Conservation (phyloP, 1,140 invertebrate species). For the Macrobrachium nipponense region DNA sequence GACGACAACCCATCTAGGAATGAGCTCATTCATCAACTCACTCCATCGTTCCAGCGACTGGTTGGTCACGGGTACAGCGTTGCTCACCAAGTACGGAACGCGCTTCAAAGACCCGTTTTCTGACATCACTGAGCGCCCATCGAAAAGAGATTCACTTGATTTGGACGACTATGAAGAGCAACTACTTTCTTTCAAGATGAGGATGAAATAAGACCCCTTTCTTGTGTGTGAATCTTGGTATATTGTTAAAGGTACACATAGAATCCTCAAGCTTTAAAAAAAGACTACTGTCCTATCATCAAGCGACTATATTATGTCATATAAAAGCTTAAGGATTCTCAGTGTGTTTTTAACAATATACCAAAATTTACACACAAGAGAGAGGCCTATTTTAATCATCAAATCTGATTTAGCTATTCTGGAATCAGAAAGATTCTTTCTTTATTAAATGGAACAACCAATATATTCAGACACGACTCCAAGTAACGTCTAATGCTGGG, state of each 20-base stretch:
- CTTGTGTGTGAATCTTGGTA: not conserved
- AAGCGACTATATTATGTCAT: not conserved
- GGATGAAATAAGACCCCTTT: not conserved
- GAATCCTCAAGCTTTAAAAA: not conserved
- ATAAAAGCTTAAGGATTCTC: not conserved
- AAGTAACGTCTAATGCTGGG: not conserved
- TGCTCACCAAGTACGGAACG: constrained; percentile 58
- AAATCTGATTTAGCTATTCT: no score
- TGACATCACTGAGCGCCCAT: constrained; percentile 27
- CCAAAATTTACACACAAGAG: no score
- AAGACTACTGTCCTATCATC: no score
- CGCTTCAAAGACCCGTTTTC: not conserved
- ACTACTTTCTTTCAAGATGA: not conserved
- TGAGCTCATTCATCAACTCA: constrained; percentile 23
- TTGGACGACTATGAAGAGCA: not conserved
- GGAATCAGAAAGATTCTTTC: no score
- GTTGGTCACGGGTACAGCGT: constrained; percentile 36
- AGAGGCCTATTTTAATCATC: no score
- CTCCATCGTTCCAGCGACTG: constrained; percentile 29
- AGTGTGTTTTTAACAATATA: no score
- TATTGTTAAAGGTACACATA: not conserved
- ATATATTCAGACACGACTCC: not conserved
- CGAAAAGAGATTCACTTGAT: not conserved
- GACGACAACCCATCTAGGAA: not conserved
- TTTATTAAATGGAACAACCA: not conserved